Evolutionary conservation across 2,113 vertebrate genomes (phyloP), one percentile per base, ranked within the genome.

Genomic region (Heterochromis multidens): DNA sequence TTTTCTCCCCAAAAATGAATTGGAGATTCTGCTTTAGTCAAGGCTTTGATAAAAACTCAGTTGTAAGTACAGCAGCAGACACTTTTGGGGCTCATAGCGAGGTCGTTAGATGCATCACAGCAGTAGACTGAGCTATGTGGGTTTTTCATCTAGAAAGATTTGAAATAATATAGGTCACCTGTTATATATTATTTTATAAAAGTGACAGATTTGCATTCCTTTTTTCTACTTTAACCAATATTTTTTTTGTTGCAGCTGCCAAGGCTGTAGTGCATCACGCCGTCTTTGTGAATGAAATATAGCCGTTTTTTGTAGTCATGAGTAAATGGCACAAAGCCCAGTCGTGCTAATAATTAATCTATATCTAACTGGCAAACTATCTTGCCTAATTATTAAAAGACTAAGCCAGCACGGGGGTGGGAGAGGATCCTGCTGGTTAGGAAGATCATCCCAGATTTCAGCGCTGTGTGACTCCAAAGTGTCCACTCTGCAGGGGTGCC

Each of bases 381-480:
- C 79, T 67, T 77, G 49, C 76, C 59, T 70, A 85, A 87, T 90
- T 86, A 89, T 90, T 82, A 52, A 61, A 91, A 86, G 81, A 77
- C 27, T 60, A 43, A 79, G 52, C 40, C 70, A 56, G 84, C 70
- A 79, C 27, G 1, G 31, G 27, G 80, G 84, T 67, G 82, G 62
- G 11, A 52, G 27, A 37, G 37, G 70, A 79, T 78, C 87, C 91
- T 70, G 90, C 90, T 90, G 91, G 10, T 65, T 80, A 21, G 82
- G 86, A 81, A 86, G 89, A 92, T 94, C 88, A 92, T 92, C 88
- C 79, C 70, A 87, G 91, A 91, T 91, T 91, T 93, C 16, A 63
- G 78, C 77, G 1, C 92, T 59, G 40, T 31, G 19, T 63, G 90
- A 88, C 79, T 90, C 83, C 84, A 80, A 79, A 91, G 90, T 89